Conservation (phyloP, 2,888 invertebrate genomes). For the Eristalis tenax region DNA sequence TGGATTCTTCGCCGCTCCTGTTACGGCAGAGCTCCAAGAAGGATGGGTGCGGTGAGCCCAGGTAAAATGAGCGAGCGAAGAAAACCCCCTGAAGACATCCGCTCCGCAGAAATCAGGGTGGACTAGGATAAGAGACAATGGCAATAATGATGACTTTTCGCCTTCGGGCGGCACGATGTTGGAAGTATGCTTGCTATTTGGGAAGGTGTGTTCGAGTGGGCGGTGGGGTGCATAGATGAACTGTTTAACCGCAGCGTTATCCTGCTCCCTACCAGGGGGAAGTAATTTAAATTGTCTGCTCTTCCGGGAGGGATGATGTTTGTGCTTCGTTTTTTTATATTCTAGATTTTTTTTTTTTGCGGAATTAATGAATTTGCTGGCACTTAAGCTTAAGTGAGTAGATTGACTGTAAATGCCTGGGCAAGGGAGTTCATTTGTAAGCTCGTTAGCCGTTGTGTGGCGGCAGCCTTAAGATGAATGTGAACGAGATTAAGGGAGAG, state of each 20-base stretch:
- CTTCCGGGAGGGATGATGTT: too few species aligned
- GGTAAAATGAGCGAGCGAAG: background rate
- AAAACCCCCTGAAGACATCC: background rate
- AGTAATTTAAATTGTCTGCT: conserved; percentile 50
- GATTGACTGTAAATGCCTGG: conserved; percentile 32
- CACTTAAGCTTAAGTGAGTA: conserved; percentile 59
- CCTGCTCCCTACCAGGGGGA: conserved; percentile 24
- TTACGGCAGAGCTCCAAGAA: conserved; percentile 34
- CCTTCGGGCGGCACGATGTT: conserved; percentile 24
- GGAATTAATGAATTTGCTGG: conserved; percentile 59
- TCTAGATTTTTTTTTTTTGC: background rate
- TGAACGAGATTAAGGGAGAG: background rate
- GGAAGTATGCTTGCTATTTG: conserved; percentile 30
- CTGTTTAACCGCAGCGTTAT: conserved; percentile 28
- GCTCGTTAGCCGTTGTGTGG: conserved; percentile 13
- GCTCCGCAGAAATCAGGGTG: background rate
- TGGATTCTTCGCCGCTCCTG: conserved; percentile 37
- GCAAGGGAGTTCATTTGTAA: conserved; percentile 31
- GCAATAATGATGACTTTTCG: conserved; percentile 49
- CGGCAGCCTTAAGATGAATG: background rate
- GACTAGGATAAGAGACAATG: conserved; percentile 25
- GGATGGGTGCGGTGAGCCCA: background rate
- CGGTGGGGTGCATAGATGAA: conserved; percentile 46
- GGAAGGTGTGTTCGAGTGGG: conserved; percentile 16
- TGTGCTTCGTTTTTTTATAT: background rate